Base-by-base conservation (phyloP, 2,797 vertebrate genomes). In the Lacerta viridis region DNA sequence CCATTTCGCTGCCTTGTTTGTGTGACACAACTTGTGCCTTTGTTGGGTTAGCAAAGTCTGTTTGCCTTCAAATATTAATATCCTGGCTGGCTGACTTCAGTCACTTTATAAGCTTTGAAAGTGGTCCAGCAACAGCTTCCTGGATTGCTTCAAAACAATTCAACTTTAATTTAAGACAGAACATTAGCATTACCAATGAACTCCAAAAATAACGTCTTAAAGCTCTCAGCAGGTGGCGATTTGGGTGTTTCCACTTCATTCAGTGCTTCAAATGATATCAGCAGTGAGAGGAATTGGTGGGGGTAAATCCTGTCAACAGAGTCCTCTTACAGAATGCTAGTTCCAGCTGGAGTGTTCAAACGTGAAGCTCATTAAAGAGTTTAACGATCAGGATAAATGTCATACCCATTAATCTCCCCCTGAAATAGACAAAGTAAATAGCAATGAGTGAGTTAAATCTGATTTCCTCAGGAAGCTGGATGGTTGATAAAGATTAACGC, bases 351-450 rank as follows among this genome's bases (percentile, higher is more conserved):
- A 93, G 71, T 83, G 77, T 91, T 79, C 61, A 91, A 93, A 95
- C 93, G 75, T 76, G 0, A 29, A 95, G 87, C 83, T 91, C 85
- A 93, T 94, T 89, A 95, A 96, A 96, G 87, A 95, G 90, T 90
- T 91, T 76, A 94, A 94, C 79, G 92, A 93, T 95, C 91, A 95
- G 83, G 55, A 55, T 92, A 95, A 96, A 96, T 94, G 93, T 94
- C 94, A 95, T 77, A 80, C 66, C 94, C 91, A 95, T 96, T 96
- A 95, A 95, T 95, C 92, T 94, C 66, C n/a, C 78, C 89, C 86
- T 90, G 80, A 91, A 94, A 89, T 1, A 94, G 91, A 78, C 33
- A 92, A 84, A 95, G 79, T 74, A 93, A 95, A 95, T 69, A 93
- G 46, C 84, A 90, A 92, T 92, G 93, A 92, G 33, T 90, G 39